Conservation (phyloP, 2,113 vertebrate species). For the Uropsilus gracilis region DNA sequence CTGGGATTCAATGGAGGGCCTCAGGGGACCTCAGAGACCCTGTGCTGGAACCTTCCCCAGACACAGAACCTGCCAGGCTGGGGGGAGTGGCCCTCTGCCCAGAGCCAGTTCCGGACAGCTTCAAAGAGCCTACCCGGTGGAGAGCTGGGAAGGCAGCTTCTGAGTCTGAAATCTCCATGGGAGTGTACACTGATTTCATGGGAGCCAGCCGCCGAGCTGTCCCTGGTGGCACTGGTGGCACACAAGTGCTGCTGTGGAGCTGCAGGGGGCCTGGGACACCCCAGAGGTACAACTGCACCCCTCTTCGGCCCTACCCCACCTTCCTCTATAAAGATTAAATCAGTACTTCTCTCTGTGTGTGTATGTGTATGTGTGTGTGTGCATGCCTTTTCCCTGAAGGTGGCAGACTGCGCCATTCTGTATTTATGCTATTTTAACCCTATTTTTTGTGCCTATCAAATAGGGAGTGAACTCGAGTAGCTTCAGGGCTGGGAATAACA, state of each 20-base stretch:
- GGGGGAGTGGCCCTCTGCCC: neutral
- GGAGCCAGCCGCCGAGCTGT: neutral
- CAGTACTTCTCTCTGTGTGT: neutral
- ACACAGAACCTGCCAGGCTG: neutral
- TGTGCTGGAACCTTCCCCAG: neutral
- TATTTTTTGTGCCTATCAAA: constrained; percentile 21
- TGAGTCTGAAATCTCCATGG: no score
- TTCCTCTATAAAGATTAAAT: constrained; percentile 37
- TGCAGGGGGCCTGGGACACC: accelerated
- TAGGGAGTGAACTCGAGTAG: constrained; percentile 39
- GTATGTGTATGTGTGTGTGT: neutral
- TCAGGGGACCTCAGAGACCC: neutral
- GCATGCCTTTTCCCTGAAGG: constrained; percentile 10
- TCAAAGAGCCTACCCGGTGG: neutral
- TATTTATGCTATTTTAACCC: constrained; percentile 40
- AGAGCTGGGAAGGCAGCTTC: neutral
- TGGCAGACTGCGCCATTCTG: constrained; percentile 45
- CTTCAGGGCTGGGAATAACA: constrained; percentile 24
- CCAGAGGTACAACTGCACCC: neutral
- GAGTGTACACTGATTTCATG: neutral
- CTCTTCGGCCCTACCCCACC: neutral
- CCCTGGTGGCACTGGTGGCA: neutral
- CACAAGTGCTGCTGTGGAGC: neutral
- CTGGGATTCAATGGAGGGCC: neutral
- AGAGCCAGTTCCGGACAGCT: neutral